Base-by-base conservation (phyloP, 2,113 vertebrate species). In the Sorex araneus region DNA sequence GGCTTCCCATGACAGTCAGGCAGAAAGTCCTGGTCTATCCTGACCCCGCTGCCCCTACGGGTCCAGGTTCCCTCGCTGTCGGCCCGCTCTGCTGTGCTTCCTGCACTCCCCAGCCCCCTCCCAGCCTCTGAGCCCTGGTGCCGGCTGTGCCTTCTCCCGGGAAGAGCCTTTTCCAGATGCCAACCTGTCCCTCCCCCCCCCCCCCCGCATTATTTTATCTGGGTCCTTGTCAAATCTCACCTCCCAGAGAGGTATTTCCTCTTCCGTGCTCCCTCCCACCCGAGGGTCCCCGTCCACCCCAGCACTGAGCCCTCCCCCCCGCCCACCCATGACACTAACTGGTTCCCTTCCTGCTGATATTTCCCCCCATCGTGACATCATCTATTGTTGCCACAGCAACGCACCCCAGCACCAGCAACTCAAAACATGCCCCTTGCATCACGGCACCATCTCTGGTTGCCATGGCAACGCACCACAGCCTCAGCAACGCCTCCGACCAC, bases 31-130 rank as follows among this genome's bases (percentile, higher is more conserved):
- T 36, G 64, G 34, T n/a, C 36, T 12, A 79, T 63, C 27, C 32
- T 9, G 18, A 9, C 66, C 63, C 6, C 36, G 23, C 3, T 6
- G 8, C 50, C 18, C 0, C 3, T 0, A 1, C 3, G 64, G 19
- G 1, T 4, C 36, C 36, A 10, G 9, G 10, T 7, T 12, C 27
- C 11, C 28, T 50, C 7, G 57, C 25, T 36, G 6, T 8, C 2
- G 0, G 15, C 0, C 4, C 47, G 16, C 13, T 25, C 32, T 32
- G 73, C 28, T 70, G 7, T 32, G 45, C 8, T 2, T 69, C 32
- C 87, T 30, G 32, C 30, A 73, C 7, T 5, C 40, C 12, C 66
- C 75, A 11, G 10, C 10, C 10, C 13, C 1, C 1, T 1, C 13
- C 45, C 13, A 6, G 6, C 19, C 40, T 64, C 70, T 34, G 54